These are phyloP conservation scores for Andrena chrysosceles DNA, from an alignment of 2,888 invertebrate genomes.

Conservation along the genomic window DNA sequence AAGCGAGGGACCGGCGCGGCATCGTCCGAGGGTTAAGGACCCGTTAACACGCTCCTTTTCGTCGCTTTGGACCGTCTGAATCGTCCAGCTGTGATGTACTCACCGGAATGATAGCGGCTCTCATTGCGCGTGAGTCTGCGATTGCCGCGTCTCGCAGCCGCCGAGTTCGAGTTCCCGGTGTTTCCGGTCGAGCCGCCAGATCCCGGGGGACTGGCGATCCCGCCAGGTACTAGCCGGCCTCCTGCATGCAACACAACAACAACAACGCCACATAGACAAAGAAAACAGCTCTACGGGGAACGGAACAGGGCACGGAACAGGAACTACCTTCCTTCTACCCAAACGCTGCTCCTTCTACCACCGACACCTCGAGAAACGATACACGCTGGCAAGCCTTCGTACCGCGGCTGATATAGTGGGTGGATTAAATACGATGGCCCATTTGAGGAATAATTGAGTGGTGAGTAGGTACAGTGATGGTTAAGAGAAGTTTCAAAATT, in stretches of 20 bases:
- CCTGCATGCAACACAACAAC: conserved; percentile 86
- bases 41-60: conserved; percentile 39
- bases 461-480: too few species aligned
- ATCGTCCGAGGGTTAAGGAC: conserved; percentile 49
- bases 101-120: conserved; percentile 98
- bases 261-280: conserved; percentile 82
- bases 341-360: background rate
- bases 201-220: conserved; percentile 85
- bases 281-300: conserved; percentile 62
- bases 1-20: conserved; percentile 21
- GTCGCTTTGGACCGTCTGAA: conserved; percentile 24
- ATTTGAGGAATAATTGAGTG: too few species aligned
- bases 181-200: conserved; percentile 86
- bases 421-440: too few species aligned
- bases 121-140: conserved; percentile 96
- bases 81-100: conserved; percentile 83
- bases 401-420: too few species aligned
- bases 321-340: conserved; percentile 5
- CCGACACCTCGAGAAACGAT: conserved; percentile 26
- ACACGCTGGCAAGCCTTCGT: background rate
- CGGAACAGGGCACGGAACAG: conserved; percentile 36
- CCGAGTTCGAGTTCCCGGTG: conserved; percentile 82
- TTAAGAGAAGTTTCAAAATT: too few species aligned
- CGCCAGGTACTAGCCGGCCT: conserved; percentile 82
- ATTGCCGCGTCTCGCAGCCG: conserved; percentile 91